Conservation (phyloP, 1,140 invertebrate genomes). For the Scaptomyza montana region DNA sequence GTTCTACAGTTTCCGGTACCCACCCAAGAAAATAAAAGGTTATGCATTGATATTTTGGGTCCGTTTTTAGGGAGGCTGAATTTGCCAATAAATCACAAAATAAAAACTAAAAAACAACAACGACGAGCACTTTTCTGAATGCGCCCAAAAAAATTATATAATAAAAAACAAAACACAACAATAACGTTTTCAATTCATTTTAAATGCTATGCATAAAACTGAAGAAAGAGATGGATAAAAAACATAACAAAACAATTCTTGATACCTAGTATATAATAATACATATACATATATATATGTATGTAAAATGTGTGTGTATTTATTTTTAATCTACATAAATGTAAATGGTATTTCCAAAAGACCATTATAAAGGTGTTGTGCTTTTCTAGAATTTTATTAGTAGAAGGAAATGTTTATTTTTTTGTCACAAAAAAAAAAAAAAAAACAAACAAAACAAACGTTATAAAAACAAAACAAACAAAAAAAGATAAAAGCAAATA, state of each 20-base stretch:
- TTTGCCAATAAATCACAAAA: constrained; percentile 5
- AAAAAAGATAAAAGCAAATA: constrained; percentile 46
- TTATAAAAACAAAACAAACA: constrained; percentile 62
- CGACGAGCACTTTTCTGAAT: constrained; percentile 46
- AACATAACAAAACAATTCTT: constrained; percentile 51
- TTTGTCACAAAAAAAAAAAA: constrained; percentile 73
- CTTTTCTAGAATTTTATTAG: constrained; percentile 84
- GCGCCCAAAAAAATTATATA: constrained; percentile 9
- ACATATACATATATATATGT: constrained; percentile 56
- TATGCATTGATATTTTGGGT: constrained; percentile 27
- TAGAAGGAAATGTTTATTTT: constrained; percentile 76
- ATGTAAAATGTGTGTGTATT: constrained; percentile 76
- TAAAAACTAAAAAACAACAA: constrained; percentile 12
- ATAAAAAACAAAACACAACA: constrained; percentile 1
- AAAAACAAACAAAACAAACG: constrained; percentile 26
- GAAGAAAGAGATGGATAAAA: constrained; percentile 18
- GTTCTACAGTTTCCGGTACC: constrained; percentile 37
- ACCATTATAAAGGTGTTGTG: constrained; percentile 84
- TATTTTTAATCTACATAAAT: constrained; percentile 73
- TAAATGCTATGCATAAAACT: constrained; percentile 72
- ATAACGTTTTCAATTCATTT: constrained; percentile 62
- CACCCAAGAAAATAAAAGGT: constrained; percentile 26
- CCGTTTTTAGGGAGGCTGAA: constrained; percentile 26
- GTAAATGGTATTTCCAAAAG: constrained; percentile 83
- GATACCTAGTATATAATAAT: constrained; percentile 69